phyloP scores from a whole-genome alignment of 2,797 vertebrate genomes.

The Sebastes taczanowskii region DNA sequence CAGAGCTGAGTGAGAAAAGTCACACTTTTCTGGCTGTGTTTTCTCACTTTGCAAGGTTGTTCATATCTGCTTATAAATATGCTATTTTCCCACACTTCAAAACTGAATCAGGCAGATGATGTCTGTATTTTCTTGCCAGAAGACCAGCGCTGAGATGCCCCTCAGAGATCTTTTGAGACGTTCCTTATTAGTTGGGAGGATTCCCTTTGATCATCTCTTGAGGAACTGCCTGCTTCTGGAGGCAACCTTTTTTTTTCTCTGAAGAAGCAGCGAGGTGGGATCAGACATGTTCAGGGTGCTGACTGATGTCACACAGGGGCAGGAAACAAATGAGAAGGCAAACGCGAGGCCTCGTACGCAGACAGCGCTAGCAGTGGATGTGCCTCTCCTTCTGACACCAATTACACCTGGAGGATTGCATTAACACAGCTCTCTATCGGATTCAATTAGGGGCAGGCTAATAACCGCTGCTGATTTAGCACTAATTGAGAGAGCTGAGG shows the following conservation, averaged over 20 bases:
- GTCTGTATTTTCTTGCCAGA: conserved; percentile 19
- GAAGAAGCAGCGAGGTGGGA: conserved; percentile 10
- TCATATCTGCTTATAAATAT: conserved; percentile 3
- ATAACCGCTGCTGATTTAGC: conserved; percentile 78
- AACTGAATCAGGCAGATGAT: background rate
- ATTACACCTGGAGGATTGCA: conserved; percentile 76
- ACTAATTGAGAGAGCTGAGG: conserved; percentile 78
- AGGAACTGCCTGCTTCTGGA: conserved; percentile 19
- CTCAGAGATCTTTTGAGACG: conserved; percentile 18
- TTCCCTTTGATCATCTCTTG: conserved; percentile 43
- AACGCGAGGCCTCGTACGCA: conserved; percentile 31
- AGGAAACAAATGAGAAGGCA: conserved; percentile 50
- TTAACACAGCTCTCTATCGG: conserved; percentile 72
- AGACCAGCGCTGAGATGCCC: background rate
- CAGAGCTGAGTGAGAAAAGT: conserved; percentile 10
- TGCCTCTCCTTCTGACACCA: conserved; percentile 68
- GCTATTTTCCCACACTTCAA: background rate
- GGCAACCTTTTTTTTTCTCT: conserved; percentile 8
- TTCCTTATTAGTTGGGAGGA: conserved; percentile 30
- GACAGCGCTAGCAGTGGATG: conserved; percentile 12
- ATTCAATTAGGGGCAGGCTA: conserved; percentile 78
- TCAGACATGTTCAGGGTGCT: conserved; percentile 20
- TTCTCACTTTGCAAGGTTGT: background rate
- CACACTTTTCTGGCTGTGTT: conserved; percentile 1
- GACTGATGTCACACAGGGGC: conserved; percentile 34